Conservation (phyloP, 2,113 vertebrate species). For the Aptenodytes forsteri region DNA sequence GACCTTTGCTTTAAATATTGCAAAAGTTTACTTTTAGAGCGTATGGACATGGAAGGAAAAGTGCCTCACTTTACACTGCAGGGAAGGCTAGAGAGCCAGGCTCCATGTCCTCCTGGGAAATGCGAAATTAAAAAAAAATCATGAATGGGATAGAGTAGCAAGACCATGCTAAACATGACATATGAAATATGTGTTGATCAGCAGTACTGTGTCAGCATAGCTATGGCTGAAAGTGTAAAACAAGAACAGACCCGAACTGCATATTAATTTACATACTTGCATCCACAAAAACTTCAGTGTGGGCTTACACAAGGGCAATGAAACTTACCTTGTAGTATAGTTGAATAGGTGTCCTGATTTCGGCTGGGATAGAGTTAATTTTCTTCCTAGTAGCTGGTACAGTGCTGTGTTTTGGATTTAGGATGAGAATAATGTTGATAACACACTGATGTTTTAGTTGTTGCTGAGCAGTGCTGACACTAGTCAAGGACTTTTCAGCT, state of each 20-base stretch:
- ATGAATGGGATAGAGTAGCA: not conserved
- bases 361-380: too few species aligned
- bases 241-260: not conserved
- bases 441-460: too few species aligned
- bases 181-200: not conserved
- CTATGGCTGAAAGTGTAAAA: not conserved
- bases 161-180: not conserved
- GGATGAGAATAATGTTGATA: too few species aligned
- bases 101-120: not conserved
- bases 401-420: too few species aligned
- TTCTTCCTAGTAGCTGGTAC: too few species aligned
- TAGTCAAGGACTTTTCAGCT: too few species aligned
- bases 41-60: not conserved
- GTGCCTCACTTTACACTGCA: not conserved
- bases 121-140: not conserved
- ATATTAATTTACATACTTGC: not conserved
- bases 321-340: not conserved
- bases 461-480: too few species aligned
- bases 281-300: not conserved
- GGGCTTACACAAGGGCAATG: not conserved
- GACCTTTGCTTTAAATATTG: not conserved
- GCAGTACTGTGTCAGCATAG: not conserved
- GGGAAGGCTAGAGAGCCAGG: not conserved
- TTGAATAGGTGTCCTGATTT: not conserved
- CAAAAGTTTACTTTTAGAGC: not conserved